Conservation (phyloP, 2,113 vertebrate genomes). For the Camelus bactrianus region DNA sequence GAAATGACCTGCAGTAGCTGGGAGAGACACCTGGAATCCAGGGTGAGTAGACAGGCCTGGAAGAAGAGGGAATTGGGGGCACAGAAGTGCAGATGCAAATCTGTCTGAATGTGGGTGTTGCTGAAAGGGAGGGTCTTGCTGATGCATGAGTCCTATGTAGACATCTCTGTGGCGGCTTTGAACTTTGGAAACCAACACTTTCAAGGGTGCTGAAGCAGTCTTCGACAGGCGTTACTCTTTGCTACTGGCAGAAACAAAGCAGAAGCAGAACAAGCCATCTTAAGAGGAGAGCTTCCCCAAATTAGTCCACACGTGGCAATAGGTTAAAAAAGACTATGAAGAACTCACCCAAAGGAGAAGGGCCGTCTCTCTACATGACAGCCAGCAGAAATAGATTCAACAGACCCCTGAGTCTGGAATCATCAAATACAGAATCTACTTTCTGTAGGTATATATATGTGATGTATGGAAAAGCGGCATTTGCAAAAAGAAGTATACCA, state of each 20-base stretch:
- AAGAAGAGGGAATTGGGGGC: not conserved
- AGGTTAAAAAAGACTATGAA: not conserved
- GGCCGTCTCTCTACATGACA: too few species aligned
- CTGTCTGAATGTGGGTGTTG: not conserved
- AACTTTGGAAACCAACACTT: not conserved
- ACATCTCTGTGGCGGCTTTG: not conserved
- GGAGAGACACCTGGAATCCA: not conserved
- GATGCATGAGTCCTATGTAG: accelerated
- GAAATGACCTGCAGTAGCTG: not conserved
- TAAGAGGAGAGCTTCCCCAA: not conserved
- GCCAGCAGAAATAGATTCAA: not conserved
- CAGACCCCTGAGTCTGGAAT: not conserved
- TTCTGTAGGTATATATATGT: not conserved
- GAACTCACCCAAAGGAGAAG: not conserved
- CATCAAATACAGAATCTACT: not conserved
- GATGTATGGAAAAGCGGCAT: not conserved
- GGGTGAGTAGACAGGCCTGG: too few species aligned
- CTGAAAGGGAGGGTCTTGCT: not conserved
- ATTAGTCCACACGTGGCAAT: not conserved
- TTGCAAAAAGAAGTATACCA: not conserved
- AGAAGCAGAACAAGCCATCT: not conserved
- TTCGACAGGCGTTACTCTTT: not conserved
- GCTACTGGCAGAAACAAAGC: not conserved
- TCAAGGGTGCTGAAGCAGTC: accelerated
- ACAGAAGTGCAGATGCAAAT: not conserved